phyloP scores from a whole-genome alignment of 2,113 vertebrate species.

The Cyanoramphus novaezelandiae region DNA sequence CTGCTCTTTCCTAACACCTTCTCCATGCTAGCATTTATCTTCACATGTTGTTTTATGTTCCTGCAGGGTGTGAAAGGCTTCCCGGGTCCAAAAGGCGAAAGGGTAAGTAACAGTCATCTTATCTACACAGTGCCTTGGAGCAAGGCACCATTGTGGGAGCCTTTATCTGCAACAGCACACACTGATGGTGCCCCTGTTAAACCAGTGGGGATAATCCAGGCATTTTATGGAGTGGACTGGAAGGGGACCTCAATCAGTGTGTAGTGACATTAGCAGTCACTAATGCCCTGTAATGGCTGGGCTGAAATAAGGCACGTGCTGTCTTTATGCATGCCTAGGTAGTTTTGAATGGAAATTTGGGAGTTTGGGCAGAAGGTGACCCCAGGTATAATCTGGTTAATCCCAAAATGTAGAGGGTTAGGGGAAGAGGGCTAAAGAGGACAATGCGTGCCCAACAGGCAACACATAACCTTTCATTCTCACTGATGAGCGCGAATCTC shows the following conservation, averaged over 20 bases:
- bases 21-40: neutral
- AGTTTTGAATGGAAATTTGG: neutral
- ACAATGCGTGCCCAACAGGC: neutral
- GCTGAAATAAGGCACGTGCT: neutral
- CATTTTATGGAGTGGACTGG: neutral
- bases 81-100: conserved; percentile 79
- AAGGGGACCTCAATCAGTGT: neutral
- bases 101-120: conserved; percentile 65
- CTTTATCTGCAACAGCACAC: neutral
- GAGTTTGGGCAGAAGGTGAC: neutral
- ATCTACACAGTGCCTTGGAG: neutral
- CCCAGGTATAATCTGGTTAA: neutral
- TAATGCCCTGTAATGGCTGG: neutral
- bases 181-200: neutral
- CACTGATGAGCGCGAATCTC: accelerated
- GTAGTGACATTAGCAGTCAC: neutral
- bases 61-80: conserved; percentile 82
- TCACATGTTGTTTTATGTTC: neutral
- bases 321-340: neutral
- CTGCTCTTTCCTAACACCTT: neutral
- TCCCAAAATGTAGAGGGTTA: neutral
- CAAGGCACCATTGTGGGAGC: accelerated
- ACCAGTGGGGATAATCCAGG: neutral
- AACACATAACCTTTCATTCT: neutral
- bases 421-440: neutral